Conservation (phyloP, 2,888 invertebrate species). For the Thereva nobilitata region DNA sequence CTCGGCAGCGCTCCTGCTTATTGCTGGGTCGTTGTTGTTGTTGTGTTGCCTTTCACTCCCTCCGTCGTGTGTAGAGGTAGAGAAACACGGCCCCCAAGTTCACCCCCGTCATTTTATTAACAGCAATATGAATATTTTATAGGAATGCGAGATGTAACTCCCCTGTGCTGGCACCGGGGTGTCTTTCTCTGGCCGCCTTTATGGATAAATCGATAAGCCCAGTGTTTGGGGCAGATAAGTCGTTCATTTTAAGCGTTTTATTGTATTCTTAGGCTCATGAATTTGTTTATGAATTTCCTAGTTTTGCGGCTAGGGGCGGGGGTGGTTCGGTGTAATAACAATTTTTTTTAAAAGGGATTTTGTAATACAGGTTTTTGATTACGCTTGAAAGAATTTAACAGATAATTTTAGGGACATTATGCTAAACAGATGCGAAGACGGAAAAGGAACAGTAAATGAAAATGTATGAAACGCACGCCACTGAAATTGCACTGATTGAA, state of each 20-base stretch:
- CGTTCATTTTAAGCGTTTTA: slow-evolving; percentile 21
- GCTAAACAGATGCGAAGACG: too few species aligned
- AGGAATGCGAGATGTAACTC: slow-evolving; percentile 8
- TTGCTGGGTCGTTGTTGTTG: slow-evolving; percentile 5
- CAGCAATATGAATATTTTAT: slow-evolving; percentile 27
- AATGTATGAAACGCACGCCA: too few species aligned
- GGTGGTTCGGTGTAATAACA: not conserved
- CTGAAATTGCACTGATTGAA: too few species aligned
- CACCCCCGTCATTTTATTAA: slow-evolving; percentile 1
- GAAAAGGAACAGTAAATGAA: too few species aligned
- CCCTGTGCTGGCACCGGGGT: slow-evolving; percentile 14
- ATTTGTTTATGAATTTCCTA: slow-evolving; percentile 1
- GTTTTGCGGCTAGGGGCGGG: not conserved
- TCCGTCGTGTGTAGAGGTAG: not conserved
- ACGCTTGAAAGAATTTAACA: too few species aligned
- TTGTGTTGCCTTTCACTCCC: not conserved
- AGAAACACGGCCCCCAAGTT: not conserved
- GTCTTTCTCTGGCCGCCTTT: slow-evolving; percentile 16
- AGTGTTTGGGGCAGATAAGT: slow-evolving; percentile 5
- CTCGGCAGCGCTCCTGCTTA: not conserved
- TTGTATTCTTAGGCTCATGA: slow-evolving; percentile 20
- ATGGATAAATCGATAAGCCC: slow-evolving; percentile 25
- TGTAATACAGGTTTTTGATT: too few species aligned
- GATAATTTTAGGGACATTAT: too few species aligned
- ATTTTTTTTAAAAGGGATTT: too few species aligned